Base-by-base conservation (phyloP, 2,113 vertebrate species). In the Nymphicus hollandicus region DNA sequence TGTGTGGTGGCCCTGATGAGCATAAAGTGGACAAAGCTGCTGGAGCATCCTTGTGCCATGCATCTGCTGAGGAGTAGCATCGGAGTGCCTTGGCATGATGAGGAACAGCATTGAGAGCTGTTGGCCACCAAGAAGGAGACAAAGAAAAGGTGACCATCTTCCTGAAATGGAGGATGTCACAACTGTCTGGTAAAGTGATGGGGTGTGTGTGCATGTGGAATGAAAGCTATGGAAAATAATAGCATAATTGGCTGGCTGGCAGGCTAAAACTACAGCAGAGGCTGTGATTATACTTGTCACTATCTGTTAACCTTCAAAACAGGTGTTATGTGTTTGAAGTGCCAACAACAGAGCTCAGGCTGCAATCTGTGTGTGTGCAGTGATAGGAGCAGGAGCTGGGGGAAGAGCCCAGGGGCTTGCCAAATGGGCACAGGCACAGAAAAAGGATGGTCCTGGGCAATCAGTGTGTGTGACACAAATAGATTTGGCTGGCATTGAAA, bases 231-330 rank as follows among this genome's bases (percentile, higher is more conserved):
- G 0, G 8, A 73, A 88, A 93, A 79, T 68, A 82, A 69, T 44
- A 50, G 44, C 31, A 28, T 47, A 86, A 83, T 58, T 73, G 76
- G 7, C 61, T 88, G 89, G 53, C 90, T 93, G 93, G 76, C 88
- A 91, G 49, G 66, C 53, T 78, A 70, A 78, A 94, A 70, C 92
- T 92, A 81, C 89, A 94, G 92, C 82, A 83, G 90, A 70, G 86
- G 52, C 76, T 79, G 90, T 78, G 79, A 76, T 93, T 88, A 78
- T 88, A 71, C 80, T 91, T 95, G 95, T 94, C 96, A 81, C 92
- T 94, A 29, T 93, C 90, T 81, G 88, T 95, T 95, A 96, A 90
- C 93, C 93, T 95, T 90, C 96, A 72, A 80, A 96, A 91, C 96
- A 96, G 95, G 96, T 97, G 96, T 2, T 50, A 69, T 43, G 86